These are phyloP conservation scores for Rostratula benghalensis DNA, from an alignment of 2,113 vertebrate species.

Conservation along the genomic window DNA sequence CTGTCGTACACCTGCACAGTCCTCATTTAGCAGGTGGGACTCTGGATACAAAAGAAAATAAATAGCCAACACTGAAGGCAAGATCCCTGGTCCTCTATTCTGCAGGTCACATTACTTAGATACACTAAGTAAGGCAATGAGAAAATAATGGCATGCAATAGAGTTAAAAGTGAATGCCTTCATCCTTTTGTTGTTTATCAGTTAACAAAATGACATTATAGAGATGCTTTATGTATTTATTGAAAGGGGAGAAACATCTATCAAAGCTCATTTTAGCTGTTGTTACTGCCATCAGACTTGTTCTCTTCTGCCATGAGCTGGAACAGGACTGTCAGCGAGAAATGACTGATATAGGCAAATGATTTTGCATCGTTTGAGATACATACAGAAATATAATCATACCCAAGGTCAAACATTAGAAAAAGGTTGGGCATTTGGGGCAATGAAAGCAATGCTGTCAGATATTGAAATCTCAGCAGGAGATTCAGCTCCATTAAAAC, in stretches of 20 bases:
- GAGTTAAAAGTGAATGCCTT: conserved; percentile 53
- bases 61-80: background rate
- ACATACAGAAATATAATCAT: conserved; percentile 73
- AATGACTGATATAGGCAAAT: conserved; percentile 65
- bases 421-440: conserved; percentile 74
- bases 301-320: conserved; percentile 38
- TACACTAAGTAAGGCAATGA: background rate
- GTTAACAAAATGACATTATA: conserved; percentile 59
- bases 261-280: conserved; percentile 58
- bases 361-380: conserved; percentile 68
- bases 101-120: background rate
- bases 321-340: conserved; percentile 55
- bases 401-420: conserved; percentile 76
- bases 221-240: conserved; percentile 53
- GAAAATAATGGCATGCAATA: conserved; percentile 25
- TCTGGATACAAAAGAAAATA: background rate
- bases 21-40: background rate
- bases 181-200: conserved; percentile 58
- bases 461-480: conserved; percentile 82
- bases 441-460: conserved; percentile 74
- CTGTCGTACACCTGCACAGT: background rate
- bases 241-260: conserved; percentile 49
- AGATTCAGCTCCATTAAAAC: conserved; percentile 77
- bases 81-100: background rate
- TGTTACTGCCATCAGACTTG: conserved; percentile 41